Evolutionary conservation across 2,888 invertebrate species (phyloP), one percentile per base, ranked within the genome.

Genomic region (Carabus problematicus): DNA sequence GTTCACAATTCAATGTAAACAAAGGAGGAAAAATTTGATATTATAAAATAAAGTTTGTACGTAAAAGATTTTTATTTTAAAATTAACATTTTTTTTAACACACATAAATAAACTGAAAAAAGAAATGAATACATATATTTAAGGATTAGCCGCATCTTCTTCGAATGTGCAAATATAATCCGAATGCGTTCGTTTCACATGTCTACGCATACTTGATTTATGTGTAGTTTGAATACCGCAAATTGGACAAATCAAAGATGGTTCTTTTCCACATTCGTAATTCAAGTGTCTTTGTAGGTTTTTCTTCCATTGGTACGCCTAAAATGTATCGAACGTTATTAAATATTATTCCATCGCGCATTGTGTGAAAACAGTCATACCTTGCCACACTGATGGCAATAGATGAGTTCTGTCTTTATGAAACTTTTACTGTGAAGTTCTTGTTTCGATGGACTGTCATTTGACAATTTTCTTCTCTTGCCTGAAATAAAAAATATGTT

Each of bases 181-280:
- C 0, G 66, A 11, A 66, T 66, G 66, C n/a, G 8, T n/a, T 9
- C 66, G 11, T 16, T 8, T 8, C 0, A 66, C 40, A 66, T 66
- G 66, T 59, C 66, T 14, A 11, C 39, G 45, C 66, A 66, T 66
- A 49, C 66, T 66, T 18, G 59, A 66, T 40, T 66, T 66, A 12
- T 66, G 59, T 11, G 45, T 66, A 14, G 49, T 49, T 14, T 11
- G 41, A 14, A 16, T 43, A 4, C n/a, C 41, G 47, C 66, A 66
- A 12, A 66, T 29, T 40, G 66, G 66, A 40, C 66, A 66, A 9
- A 8, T 40, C 11, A 66, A 47, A 14, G 29, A 29, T 0, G 78
- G 76, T 40, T 76, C 77, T 43, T 75, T 74, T 8, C 78, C 78
- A 67, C 80, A 80, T 58, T 77, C 77, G 12, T 74, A 75, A 16